phyloP scores from a whole-genome alignment of 2,113 vertebrate genomes.

The Podarcis muralis region DNA sequence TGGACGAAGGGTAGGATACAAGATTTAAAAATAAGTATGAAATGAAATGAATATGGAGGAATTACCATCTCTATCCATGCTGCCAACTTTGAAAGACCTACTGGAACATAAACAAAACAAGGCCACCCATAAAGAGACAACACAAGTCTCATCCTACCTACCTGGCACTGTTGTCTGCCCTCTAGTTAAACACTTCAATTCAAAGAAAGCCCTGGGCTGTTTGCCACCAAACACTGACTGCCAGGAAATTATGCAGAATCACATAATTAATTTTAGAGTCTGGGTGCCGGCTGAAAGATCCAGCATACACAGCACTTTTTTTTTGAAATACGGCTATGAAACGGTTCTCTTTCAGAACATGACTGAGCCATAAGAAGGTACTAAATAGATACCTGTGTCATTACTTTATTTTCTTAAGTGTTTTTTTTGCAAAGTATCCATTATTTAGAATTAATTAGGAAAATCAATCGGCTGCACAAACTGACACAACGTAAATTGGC shows the following conservation, averaged over 20 bases:
- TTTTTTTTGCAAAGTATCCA: background rate
- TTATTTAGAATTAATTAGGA: background rate
- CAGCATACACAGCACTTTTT: slow-evolving; percentile 47
- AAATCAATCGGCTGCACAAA: slow-evolving; percentile 48
- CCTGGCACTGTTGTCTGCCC: slow-evolving; percentile 67
- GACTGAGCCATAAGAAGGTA: slow-evolving; percentile 18
- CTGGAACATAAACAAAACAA: slow-evolving; percentile 49
- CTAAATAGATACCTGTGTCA: slow-evolving; percentile 42
- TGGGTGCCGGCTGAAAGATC: slow-evolving; percentile 53
- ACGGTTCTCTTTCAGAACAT: slow-evolving; percentile 48
- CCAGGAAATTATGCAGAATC: slow-evolving; percentile 59
- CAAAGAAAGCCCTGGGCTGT: slow-evolving; percentile 61
- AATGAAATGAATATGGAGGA: background rate
- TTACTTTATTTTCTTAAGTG: background rate
- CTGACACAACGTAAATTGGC: slow-evolving; percentile 29
- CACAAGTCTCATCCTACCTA: slow-evolving; percentile 71
- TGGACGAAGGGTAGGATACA: too few species aligned
- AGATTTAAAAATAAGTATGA: too few species aligned
- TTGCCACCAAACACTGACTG: slow-evolving; percentile 51
- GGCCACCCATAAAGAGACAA: slow-evolving; percentile 72
- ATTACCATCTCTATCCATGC: slow-evolving; percentile 30
- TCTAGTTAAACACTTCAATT: slow-evolving; percentile 59
- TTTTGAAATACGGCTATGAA: slow-evolving; percentile 49
- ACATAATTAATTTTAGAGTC: slow-evolving; percentile 49
- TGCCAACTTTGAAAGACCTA: slow-evolving; percentile 56